Conservation (phyloP, 2,797 vertebrate species). For the Hydrocynus forskahlii region DNA sequence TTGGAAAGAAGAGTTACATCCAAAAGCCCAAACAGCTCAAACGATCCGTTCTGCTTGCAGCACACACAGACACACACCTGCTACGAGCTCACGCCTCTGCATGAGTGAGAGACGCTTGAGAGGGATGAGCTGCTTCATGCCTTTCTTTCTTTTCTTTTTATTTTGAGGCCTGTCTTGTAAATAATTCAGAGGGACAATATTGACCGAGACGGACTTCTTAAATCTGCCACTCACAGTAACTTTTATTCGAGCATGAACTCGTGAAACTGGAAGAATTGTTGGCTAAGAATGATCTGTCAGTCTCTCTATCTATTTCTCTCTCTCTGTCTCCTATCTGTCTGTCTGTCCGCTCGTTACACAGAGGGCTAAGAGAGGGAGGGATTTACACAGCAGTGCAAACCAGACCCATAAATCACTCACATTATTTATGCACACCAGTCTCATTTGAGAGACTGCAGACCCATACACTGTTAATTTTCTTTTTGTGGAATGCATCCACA, state of each 20-base stretch:
- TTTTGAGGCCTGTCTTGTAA: not conserved
- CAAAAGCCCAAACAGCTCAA: not conserved
- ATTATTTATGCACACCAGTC: not conserved
- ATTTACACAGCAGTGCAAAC: not conserved
- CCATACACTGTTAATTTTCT: not conserved
- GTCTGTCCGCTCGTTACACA: no score
- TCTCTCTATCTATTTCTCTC: not conserved
- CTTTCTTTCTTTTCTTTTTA: not conserved
- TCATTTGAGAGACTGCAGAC: not conserved
- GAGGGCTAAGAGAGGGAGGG: conserved; percentile 1
- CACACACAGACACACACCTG: not conserved
- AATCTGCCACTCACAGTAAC: no score
- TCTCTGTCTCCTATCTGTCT: no score
- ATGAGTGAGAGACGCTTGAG: not conserved
- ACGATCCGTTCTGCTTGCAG: not conserved
- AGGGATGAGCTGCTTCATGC: not conserved
- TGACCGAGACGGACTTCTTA: no score
- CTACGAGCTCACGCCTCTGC: not conserved
- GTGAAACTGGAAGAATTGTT: no score
- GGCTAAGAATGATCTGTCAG: no score
- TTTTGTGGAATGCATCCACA: no score
- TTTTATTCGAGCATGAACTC: no score
- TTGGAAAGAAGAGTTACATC: not conserved
- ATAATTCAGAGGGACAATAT: not conserved
- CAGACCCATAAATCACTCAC: not conserved